Percentiles rank a stretch among this genome's conserved stretches.
These are phyloP conservation scores for Adela reaumurella DNA, from an alignment of 2,888 invertebrate genomes.

Conservation along the genomic window DNA sequence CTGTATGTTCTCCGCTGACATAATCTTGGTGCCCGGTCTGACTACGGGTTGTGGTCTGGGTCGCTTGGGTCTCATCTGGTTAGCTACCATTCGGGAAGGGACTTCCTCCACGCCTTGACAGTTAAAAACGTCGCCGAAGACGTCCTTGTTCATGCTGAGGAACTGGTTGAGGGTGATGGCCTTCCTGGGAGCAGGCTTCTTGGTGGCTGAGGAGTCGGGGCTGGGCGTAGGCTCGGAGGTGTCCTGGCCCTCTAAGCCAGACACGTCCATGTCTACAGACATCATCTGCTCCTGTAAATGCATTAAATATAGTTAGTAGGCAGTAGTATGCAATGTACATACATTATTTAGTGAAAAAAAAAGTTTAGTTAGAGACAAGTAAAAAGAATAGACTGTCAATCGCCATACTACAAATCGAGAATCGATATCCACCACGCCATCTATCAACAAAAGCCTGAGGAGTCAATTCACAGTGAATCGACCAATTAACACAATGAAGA, in stretches of 20 bases:
- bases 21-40: conserved; percentile 11
- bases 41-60: neutral
- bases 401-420: too few species aligned
- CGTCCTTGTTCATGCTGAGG: conserved; percentile 47
- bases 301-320: too few species aligned
- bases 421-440: too few species aligned
- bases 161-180: conserved; percentile 49
- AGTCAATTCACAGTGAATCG: too few species aligned
- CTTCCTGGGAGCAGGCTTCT: neutral
- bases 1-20: conserved; percentile 26
- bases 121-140: conserved; percentile 45
- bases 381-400: too few species aligned
- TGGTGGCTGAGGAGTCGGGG: neutral
- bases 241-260: neutral
- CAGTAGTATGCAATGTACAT: too few species aligned
- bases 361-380: too few species aligned
- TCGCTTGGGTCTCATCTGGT: neutral
- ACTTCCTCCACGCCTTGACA: conserved; percentile 46
- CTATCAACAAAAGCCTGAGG: too few species aligned
- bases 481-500: too few species aligned
- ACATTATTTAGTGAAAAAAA: too few species aligned
- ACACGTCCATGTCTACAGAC: neutral
- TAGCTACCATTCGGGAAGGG: conserved; percentile 22
- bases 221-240: neutral
- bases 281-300: neutral